Conservation (phyloP, 1,140 invertebrate species). For the Hycleus phaleratus region DNA sequence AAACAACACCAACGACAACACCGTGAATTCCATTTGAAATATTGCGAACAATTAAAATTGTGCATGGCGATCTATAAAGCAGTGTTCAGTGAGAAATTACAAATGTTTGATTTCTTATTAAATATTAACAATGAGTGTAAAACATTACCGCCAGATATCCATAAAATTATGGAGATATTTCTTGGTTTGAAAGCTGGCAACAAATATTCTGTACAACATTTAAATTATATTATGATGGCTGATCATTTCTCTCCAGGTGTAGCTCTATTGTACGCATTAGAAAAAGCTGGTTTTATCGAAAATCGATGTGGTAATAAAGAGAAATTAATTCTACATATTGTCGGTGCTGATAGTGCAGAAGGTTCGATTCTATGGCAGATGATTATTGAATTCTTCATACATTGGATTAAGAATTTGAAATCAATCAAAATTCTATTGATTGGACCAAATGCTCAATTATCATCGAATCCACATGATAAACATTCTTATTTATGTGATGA, state of each 20-base stretch:
- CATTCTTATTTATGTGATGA: conserved; percentile 4
- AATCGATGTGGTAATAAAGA: conserved; percentile 14
- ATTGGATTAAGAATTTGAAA: conserved; percentile 32
- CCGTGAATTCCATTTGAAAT: conserved; percentile 21
- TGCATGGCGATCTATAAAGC: conserved; percentile 18
- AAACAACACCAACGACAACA: conserved; percentile 25
- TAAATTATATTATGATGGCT: conserved; percentile 5
- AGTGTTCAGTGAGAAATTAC: background rate
- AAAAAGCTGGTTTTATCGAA: conserved; percentile 19
- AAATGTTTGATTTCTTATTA: background rate
- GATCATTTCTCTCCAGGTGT: conserved; percentile 23
- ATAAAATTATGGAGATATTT: background rate
- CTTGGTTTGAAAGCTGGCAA: background rate
- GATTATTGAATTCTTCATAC: conserved; percentile 27
- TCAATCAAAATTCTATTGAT: conserved; percentile 28
- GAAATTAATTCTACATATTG: conserved; percentile 32
- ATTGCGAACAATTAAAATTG: conserved; percentile 28
- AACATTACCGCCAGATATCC: background rate
- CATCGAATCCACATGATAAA: conserved; percentile 4
- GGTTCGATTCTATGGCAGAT: conserved; percentile 26
- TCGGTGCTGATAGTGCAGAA: conserved; percentile 31
- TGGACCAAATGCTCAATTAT: conserved; percentile 26
- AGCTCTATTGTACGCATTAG: conserved; percentile 30
- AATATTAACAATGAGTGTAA: background rate
- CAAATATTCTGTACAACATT: background rate